These are phyloP conservation scores for Sarcophilus harrisii DNA, from an alignment of 2,797 vertebrate genomes.

Conservation along the genomic window DNA sequence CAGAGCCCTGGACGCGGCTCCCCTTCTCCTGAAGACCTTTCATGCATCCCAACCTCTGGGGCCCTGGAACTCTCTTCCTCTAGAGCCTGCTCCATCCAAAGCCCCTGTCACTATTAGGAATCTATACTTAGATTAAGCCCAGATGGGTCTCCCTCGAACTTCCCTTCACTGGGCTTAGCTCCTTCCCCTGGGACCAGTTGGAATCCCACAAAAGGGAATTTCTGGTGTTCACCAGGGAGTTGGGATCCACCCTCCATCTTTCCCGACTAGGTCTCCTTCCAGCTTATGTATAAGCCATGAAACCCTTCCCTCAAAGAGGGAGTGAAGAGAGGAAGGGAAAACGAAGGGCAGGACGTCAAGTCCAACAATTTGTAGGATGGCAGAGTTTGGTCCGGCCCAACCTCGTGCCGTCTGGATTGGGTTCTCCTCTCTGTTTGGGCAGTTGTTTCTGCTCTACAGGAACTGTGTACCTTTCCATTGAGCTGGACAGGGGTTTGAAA, in stretches of 20 bases:
- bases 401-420: not conserved
- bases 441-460: not conserved
- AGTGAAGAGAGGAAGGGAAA: not conserved
- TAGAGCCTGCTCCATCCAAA: not conserved
- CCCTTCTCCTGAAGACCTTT: not conserved
- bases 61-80: not conserved
- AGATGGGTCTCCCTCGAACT: not conserved
- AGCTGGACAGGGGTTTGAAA: not conserved
- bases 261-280: not conserved
- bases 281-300: not conserved
- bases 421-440: not conserved
- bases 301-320: not conserved
- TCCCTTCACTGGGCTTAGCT: not conserved
- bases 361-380: not conserved
- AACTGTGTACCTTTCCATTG: not conserved
- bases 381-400: not conserved
- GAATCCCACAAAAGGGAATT: not conserved
- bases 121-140: not conserved
- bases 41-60: not conserved
- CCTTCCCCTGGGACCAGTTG: not conserved
- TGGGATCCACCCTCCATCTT: not conserved
- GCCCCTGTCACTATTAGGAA: not conserved
- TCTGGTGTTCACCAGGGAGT: not conserved
- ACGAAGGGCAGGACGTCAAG: not conserved
- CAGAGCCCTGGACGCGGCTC: not conserved